Percentiles rank a stretch among this genome's conserved stretches.
Evolutionary conservation across 2,797 vertebrate genomes (phyloP).

Genomic region (Parotocinclus haroldoi): DNA sequence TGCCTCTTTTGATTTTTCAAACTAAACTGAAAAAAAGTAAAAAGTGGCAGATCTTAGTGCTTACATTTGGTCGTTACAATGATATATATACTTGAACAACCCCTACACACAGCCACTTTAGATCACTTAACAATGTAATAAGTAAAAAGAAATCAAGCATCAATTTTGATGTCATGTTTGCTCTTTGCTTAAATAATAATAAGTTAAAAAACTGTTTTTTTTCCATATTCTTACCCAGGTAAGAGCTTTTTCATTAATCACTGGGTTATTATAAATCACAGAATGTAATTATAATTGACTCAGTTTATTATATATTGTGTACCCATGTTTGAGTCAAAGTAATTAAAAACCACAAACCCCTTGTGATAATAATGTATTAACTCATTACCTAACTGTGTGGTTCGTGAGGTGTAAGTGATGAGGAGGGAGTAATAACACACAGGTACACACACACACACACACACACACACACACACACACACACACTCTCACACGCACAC

Average conservation of each 20-base stretch:
- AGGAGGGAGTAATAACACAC: too few species aligned
- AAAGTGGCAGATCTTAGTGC: too few species aligned
- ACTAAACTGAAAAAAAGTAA: too few species aligned
- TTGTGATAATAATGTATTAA: slow-evolving; percentile 60
- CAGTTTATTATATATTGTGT: slow-evolving; percentile 58
- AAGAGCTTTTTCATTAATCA: slow-evolving; percentile 45
- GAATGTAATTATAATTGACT: slow-evolving; percentile 39
- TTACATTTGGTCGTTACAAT: too few species aligned
- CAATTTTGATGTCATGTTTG: slow-evolving; percentile 74
- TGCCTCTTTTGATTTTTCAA: too few species aligned
- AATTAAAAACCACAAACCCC: slow-evolving; percentile 65
- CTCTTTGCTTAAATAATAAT: slow-evolving; percentile 65
- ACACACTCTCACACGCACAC: too few species aligned
- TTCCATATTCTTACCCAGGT: slow-evolving; percentile 59
- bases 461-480: background rate
- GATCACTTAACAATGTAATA: slow-evolving; percentile 71
- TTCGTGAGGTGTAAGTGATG: slow-evolving; percentile 28
- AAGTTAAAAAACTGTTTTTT: slow-evolving; percentile 69
- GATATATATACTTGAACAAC: background rate
- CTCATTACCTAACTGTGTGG: slow-evolving; percentile 50
- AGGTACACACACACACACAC: too few species aligned
- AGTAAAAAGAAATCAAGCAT: slow-evolving; percentile 68
- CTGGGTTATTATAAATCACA: background rate
- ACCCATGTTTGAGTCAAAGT: slow-evolving; percentile 40
- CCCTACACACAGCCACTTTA: background rate